Evolutionary conservation across 2,888 invertebrate genomes (phyloP).

Genomic region (Noctuana brunneofusca): DNA sequence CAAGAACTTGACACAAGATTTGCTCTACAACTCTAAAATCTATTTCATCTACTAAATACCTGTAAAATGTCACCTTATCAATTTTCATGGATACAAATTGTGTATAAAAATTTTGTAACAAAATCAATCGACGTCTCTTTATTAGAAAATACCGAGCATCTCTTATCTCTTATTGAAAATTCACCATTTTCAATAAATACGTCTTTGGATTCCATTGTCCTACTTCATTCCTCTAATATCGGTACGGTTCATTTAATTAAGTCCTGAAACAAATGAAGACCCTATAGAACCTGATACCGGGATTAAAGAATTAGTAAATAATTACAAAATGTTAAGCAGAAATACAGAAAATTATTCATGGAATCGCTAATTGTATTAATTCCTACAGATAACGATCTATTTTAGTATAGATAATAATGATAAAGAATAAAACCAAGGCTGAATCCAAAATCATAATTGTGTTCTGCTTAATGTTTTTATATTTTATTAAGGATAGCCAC

Average conservation of each 20-base stretch:
- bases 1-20: too few relatives aligned
- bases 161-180: slow-evolving; percentile 22
- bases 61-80: too few relatives aligned
- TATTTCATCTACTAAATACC: too few relatives aligned
- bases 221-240: slow-evolving; percentile 1
- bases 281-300: not conserved
- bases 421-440: too few relatives aligned
- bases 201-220: slow-evolving; percentile 11
- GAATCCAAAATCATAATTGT: too few relatives aligned
- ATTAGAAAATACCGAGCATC: slow-evolving; percentile 30
- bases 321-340: not conserved
- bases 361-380: too few relatives aligned
- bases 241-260: not conserved
- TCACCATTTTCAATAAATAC: slow-evolving; percentile 23
- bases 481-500: too few relatives aligned
- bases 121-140: not conserved
- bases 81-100: too few relatives aligned
- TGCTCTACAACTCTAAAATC: too few relatives aligned
- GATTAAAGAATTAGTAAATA: not conserved
- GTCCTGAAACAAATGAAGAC: not conserved
- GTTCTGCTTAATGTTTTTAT: too few relatives aligned
- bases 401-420: too few relatives aligned
- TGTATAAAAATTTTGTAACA: not conserved
- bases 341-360: not conserved
- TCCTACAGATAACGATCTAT: too few relatives aligned